phyloP scores from a whole-genome alignment of 2,888 invertebrate species.

The Amphipoea lucens region DNA sequence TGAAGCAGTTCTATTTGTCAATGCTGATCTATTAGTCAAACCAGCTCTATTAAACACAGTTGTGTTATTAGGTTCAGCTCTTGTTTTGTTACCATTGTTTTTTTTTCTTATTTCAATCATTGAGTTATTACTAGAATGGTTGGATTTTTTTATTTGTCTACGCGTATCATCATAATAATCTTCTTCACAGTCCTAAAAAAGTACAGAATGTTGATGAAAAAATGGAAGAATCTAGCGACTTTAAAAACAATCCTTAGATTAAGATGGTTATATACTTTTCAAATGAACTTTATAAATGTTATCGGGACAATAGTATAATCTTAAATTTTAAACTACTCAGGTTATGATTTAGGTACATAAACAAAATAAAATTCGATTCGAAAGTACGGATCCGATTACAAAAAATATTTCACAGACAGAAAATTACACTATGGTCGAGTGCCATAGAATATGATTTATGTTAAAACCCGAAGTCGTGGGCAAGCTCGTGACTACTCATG shows the following conservation, averaged over 20 bases:
- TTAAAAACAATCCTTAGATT: no score
- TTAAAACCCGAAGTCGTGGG: background rate
- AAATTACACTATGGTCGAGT: background rate
- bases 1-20: background rate
- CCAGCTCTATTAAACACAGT: background rate
- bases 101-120: background rate
- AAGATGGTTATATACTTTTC: background rate
- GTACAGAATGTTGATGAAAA: background rate
- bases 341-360: no score
- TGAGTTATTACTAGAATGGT: background rate
- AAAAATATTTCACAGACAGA: background rate
- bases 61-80: background rate
- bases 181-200: slow-evolving; percentile 29
- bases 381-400: background rate
- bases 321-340: background rate
- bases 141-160: background rate
- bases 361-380: background rate
- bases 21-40: background rate
- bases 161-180: slow-evolving; percentile 17
- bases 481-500: background rate
- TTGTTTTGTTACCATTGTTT: background rate
- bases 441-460: background rate
- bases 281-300: background rate
- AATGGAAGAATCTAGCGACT: background rate
- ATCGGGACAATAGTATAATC: background rate